Percentiles rank a stretch among this genome's conserved stretches.
phyloP scores from a whole-genome alignment of 2,797 vertebrate genomes.

The Melanotaenia maccullochi region DNA sequence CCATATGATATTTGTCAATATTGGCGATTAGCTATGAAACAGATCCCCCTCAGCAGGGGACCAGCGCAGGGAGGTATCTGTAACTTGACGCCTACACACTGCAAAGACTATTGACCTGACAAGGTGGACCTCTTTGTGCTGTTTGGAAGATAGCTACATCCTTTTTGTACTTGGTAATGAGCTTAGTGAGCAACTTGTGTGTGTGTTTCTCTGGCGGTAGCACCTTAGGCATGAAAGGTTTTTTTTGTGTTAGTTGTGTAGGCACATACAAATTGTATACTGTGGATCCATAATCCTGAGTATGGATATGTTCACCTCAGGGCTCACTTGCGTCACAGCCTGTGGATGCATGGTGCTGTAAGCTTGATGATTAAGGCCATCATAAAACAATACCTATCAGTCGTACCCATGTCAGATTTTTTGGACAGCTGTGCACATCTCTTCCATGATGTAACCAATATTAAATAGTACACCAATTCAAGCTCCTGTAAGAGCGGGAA shows the following conservation, averaged over 20 bases:
- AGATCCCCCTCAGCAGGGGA: slow-evolving; percentile 72
- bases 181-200: slow-evolving; percentile 61
- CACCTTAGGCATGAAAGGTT: slow-evolving; percentile 51
- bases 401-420: slow-evolving; percentile 12
- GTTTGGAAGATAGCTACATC: slow-evolving; percentile 18
- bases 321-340: slow-evolving; percentile 8
- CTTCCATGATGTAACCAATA: background rate
- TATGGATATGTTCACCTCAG: slow-evolving; percentile 24
- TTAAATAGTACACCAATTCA: background rate
- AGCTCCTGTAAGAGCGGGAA: background rate
- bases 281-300: slow-evolving; percentile 1
- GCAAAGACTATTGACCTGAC: slow-evolving; percentile 63
- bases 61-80: slow-evolving; percentile 59
- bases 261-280: slow-evolving; percentile 1
- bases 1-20: slow-evolving; percentile 80
- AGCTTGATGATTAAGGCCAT: slow-evolving; percentile 15
- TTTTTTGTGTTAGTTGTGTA: slow-evolving; percentile 37
- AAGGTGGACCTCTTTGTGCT: slow-evolving; percentile 67
- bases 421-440: background rate
- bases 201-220: slow-evolving; percentile 33
- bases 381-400: background rate
- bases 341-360: slow-evolving; percentile 8
- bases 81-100: slow-evolving; percentile 70
- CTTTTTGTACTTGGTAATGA: slow-evolving; percentile 19
- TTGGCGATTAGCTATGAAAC: slow-evolving; percentile 79